Base-by-base conservation (phyloP, 2,888 invertebrate species). In the Nomada goodeniana region DNA sequence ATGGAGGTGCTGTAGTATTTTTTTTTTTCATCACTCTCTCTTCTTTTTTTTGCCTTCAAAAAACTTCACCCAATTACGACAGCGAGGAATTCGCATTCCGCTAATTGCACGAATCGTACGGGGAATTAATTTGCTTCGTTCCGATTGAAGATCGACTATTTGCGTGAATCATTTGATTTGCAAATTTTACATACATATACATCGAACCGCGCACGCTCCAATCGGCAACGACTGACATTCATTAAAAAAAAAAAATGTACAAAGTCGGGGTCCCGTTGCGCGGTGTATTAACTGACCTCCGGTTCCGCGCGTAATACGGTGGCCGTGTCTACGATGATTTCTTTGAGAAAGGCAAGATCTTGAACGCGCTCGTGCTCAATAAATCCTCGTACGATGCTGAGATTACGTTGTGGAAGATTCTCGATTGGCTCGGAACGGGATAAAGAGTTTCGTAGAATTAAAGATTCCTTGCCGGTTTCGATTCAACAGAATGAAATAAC, bases 311-410 rank as follows among this genome's bases (percentile, higher is more conserved):
- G 76, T 86, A 76, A 72, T 61, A 50, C 74, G 73, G 80, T 81
- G 76, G 83, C 36, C 71, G 53, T 73, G 76, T 79, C 75, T 73
- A 71, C 76, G 52, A 68, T 69, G 86, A 86, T 86, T 83, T 81
- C 81, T 80, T 80, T 65, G 64, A 75, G 63, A 78, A 83, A 82
- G 72, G 77, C 76, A 86, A 86, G 83, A 83, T 72, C 80, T 75
- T 47, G 72, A 20, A 47, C 80, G 61, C 67, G 77, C 80, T 80
- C 76, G 73, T 10, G 59, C 70, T 74, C 75, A 76, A 63, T 76
- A 69, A 73, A 77, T 78, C 73, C 77, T 76, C 2, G 63, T 10
- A 20, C 80, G 47, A 76, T 74, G 71, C 55, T 18, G 50, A 63
- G 57, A 70, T 50, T 60, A 13, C 26, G 63, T 18, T 50, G 18